These are phyloP conservation scores for Maccullochella peelii DNA, from an alignment of 2,113 vertebrate genomes.

Conservation along the genomic window DNA sequence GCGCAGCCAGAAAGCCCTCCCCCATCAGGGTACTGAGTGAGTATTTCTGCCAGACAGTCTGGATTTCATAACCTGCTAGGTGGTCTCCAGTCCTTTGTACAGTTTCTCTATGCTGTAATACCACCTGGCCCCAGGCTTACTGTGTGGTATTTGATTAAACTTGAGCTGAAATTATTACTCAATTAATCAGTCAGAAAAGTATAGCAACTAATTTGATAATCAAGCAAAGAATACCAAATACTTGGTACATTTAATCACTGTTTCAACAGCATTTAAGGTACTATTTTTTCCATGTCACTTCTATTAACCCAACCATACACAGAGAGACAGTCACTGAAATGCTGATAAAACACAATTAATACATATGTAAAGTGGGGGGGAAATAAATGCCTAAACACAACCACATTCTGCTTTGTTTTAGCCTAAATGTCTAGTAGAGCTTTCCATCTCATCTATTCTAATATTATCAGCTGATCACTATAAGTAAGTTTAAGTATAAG, in stretches of 20 bases:
- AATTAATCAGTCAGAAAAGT: too few relatives aligned
- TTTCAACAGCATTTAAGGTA: background rate
- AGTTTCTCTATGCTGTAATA: too few relatives aligned
- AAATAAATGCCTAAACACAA: background rate
- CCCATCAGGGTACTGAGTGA: constrained; percentile 91
- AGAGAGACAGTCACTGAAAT: background rate
- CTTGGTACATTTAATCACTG: background rate
- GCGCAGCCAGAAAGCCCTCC: constrained; percentile 88
- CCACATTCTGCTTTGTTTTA: background rate
- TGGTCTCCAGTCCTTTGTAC: too few relatives aligned
- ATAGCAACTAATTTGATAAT: too few relatives aligned
- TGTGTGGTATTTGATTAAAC: too few relatives aligned
- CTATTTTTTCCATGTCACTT: background rate
- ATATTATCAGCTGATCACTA: too few relatives aligned
- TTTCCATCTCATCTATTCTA: background rate
- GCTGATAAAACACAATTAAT: background rate
- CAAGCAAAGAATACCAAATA: too few relatives aligned
- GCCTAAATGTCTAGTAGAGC: background rate
- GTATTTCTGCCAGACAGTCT: constrained; percentile 50
- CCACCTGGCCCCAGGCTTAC: too few relatives aligned
- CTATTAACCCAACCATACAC: background rate
- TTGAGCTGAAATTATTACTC: too few relatives aligned
- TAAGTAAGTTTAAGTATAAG: too few relatives aligned
- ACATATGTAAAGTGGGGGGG: background rate
- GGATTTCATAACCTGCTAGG: too few relatives aligned